phyloP scores from a whole-genome alignment of 2,888 invertebrate genomes.

The Nomada flava region DNA sequence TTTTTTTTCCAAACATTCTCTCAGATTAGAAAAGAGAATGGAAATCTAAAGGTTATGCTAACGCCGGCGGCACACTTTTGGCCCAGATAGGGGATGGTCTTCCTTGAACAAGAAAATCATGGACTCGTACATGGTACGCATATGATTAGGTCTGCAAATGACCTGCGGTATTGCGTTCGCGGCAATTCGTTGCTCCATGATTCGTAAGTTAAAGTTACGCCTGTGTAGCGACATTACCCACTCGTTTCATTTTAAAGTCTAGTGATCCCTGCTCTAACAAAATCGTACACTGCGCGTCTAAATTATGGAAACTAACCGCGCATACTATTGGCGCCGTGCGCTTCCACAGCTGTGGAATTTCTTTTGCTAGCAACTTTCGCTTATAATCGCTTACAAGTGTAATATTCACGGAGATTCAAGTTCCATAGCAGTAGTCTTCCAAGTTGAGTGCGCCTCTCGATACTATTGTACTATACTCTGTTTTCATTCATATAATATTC shows the following conservation, averaged over 20 bases:
- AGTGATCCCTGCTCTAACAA: no score
- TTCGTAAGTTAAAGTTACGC: conserved; percentile 21
- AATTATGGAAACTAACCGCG: conserved; percentile 10
- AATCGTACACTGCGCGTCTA: background rate
- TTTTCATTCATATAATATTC: background rate
- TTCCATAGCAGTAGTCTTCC: background rate
- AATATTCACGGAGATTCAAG: no score
- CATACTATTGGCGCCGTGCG: conserved; percentile 5
- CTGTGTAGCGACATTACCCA: conserved; percentile 24
- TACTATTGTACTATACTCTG: background rate
- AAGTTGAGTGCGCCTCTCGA: background rate
- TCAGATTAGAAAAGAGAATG: no score
- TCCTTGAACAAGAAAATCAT: no score
- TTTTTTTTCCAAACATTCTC: no score
- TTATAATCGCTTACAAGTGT: background rate
- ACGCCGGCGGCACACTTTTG: no score
- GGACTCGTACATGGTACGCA: no score
- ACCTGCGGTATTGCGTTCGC: background rate
- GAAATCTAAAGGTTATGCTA: no score
- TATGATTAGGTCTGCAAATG: background rate
- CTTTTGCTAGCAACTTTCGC: background rate
- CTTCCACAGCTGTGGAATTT: background rate
- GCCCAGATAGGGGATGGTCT: no score
- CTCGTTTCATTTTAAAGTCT: background rate
- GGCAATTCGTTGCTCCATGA: conserved; percentile 25